Base-by-base conservation (phyloP, 2,113 vertebrate genomes). In the Steatornis caripensis region DNA sequence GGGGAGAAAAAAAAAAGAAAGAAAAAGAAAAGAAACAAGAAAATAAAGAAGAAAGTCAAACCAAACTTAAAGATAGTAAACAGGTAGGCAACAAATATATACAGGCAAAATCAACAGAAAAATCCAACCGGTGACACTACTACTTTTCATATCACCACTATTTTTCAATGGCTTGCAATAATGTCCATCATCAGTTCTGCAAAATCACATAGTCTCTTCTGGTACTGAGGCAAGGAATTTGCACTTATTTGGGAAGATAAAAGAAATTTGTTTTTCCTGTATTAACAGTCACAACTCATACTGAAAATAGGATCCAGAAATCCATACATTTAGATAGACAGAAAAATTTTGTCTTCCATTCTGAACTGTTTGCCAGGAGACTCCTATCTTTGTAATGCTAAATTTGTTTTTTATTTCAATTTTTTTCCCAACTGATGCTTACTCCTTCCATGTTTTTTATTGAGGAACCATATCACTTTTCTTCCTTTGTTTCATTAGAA, bases 1-100 rank as follows among this genome's bases (percentile, higher is more conserved):
- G 9, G 13, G 10, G 3, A 1, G 4, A 12, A 26, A 23, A 15
- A 11, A 2, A 23, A 17, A 4, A 7, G 6, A 27, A 48, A 34
- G 41, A 69, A 54, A 62, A 20, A 20, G 22, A 20, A 43, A 29
- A 10, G 14, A 5, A n/a, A 15, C 4, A 8, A 7, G 37, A 43
- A 45, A 51, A 62, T 51, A 55, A 39, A 39, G 10, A 14, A 20
- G 16, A 55, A 83, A 39, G 27, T 5, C 11, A 82, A 66, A 41
- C 5, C 3, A 78, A 58, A 46, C 20, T 46, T 69, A 14, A 69
- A 70, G 32, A 30, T 15, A 49, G 18, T 20, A 69, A 37, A 45
- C 14, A 91, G 7, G 29, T 4, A 61, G 20, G 29, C 21, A 70
- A 70, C 14, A 81, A 60, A 60, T 48, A 76, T 24, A 77, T 7